These are phyloP conservation scores for Zaprionus nigranus DNA, from an alignment of 1,140 invertebrate genomes.

Conservation along the genomic window DNA sequence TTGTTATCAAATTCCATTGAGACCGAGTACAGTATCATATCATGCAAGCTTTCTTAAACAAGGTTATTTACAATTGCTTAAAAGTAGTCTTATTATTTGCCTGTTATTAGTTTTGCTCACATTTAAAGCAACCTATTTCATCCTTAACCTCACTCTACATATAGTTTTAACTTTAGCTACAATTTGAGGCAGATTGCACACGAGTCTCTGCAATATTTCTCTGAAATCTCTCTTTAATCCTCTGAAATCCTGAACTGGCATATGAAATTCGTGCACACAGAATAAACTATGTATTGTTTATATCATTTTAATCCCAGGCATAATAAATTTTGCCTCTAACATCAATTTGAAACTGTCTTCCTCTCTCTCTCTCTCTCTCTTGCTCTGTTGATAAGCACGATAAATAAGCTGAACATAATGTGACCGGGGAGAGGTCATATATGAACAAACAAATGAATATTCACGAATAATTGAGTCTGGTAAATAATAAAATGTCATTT, in stretches of 20 bases:
- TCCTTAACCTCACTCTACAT: neutral
- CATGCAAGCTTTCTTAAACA: too few relatives aligned
- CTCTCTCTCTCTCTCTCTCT: neutral
- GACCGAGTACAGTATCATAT: too few relatives aligned
- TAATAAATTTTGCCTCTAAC: neutral
- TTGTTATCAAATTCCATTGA: too few relatives aligned
- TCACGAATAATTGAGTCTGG: slow-evolving; percentile 17
- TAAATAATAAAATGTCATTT: slow-evolving; percentile 33
- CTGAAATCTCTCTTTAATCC: neutral
- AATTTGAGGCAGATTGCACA: neutral
- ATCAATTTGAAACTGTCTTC: neutral
- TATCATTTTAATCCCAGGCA: neutral
- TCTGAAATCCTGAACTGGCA: neutral
- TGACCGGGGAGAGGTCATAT: neutral
- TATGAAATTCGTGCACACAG: neutral
- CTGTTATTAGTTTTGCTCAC: too few relatives aligned
- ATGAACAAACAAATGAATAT: slow-evolving; percentile 4
- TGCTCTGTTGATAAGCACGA: neutral
- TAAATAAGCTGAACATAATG: slow-evolving; percentile 7
- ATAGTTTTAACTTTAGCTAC: too few relatives aligned
- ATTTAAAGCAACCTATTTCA: neutral
- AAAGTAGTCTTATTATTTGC: too few relatives aligned
- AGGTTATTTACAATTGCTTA: too few relatives aligned
- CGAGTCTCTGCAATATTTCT: neutral
- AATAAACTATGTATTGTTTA: neutral